Percentiles rank a stretch among this genome's conserved stretches.
Conservation (phyloP, 2,888 invertebrate genomes). For the Poecilus cupreus region DNA sequence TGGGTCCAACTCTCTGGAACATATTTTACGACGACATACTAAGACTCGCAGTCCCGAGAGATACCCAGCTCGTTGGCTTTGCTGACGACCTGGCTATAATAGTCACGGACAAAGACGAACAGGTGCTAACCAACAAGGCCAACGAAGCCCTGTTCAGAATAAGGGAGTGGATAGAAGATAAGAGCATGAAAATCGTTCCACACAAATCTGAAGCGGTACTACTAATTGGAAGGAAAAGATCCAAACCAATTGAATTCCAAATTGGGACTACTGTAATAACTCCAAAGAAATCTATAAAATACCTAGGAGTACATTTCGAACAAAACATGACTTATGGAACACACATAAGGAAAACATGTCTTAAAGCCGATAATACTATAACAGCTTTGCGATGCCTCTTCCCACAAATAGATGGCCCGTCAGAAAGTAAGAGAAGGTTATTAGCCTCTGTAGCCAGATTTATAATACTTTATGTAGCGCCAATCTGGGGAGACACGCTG, state of each 20-base stretch:
- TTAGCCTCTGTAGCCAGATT: neutral
- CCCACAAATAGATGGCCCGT: neutral
- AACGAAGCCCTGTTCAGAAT: neutral
- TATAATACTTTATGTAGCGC: slow-evolving; percentile 21
- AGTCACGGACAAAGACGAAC: neutral
- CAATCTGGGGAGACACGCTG: neutral
- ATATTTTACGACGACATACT: slow-evolving; percentile 16
- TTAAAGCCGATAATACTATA: neutral
- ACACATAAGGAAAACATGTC: neutral
- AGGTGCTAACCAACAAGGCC: neutral
- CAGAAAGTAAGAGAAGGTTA: neutral
- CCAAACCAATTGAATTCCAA: slow-evolving; percentile 33
- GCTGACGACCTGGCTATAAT: neutral
- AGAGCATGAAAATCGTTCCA: neutral
- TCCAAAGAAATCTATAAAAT: neutral
- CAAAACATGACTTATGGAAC: neutral
- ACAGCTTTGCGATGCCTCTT: neutral
- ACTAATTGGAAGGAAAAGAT: slow-evolving; percentile 6
- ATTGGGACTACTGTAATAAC: neutral
- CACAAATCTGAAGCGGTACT: neutral
- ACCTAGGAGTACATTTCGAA: neutral
- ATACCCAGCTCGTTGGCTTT: neutral
- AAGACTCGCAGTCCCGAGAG: neutral
- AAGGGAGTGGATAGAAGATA: neutral
- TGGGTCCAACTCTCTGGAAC: neutral